These are phyloP conservation scores for Sebastiscus albofasciatus DNA, from an alignment of 2,797 vertebrate genomes.

Conservation along the genomic window DNA sequence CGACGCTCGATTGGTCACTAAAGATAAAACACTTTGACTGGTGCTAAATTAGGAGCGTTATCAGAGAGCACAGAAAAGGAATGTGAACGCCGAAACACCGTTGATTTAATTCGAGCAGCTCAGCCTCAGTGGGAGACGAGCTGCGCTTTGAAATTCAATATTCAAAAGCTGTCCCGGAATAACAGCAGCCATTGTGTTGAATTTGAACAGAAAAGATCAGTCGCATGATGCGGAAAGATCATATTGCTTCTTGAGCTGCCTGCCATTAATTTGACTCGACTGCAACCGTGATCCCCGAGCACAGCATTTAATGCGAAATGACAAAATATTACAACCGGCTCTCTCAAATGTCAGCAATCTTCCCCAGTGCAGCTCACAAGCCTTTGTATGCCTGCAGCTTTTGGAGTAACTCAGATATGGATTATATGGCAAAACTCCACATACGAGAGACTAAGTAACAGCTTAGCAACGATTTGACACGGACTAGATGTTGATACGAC, in stretches of 20 bases:
- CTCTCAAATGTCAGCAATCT: conserved; percentile 38
- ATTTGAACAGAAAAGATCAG: conserved; percentile 51
- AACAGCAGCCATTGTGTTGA: conserved; percentile 57
- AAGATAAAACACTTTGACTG: conserved; percentile 55
- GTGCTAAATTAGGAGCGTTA: conserved; percentile 49
- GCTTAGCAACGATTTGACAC: conserved; percentile 2
- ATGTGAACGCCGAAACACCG: conserved; percentile 22
- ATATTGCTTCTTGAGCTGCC: conserved; percentile 39
- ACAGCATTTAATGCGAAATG: conserved; percentile 57
- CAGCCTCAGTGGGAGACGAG: conserved; percentile 36
- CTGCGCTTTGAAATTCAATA: conserved; percentile 46
- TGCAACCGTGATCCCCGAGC: conserved; percentile 33
- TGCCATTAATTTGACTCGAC: conserved; percentile 65
- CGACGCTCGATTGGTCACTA: conserved; percentile 48
- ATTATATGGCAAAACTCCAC: conserved; percentile 19
- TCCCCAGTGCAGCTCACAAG: conserved; percentile 1
- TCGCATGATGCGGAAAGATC: conserved; percentile 38
- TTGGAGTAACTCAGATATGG: conserved; percentile 20
- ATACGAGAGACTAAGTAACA: conserved; percentile 6
- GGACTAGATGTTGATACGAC: conserved; percentile 11
- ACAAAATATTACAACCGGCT: conserved; percentile 56
- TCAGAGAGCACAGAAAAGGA: conserved; percentile 26
- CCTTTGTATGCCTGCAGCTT: conserved; percentile 14
- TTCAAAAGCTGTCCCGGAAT: conserved; percentile 59
- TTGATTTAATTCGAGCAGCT: conserved; percentile 46